phyloP scores from a whole-genome alignment of 1,140 invertebrate species.

The Trachymyrmex septentrionalis region DNA sequence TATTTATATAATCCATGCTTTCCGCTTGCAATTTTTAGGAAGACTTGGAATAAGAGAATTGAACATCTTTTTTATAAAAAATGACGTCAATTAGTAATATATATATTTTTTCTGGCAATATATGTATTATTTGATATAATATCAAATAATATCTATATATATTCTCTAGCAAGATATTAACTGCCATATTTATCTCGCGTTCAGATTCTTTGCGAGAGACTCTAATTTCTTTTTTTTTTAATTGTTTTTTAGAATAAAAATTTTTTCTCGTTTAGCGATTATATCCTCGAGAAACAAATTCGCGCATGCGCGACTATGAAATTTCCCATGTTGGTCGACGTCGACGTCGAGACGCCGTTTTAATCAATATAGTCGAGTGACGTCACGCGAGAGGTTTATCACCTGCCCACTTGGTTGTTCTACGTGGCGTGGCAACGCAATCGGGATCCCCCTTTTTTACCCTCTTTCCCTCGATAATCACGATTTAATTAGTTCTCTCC shows the following conservation, averaged over 20 bases:
- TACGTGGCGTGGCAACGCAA: slow-evolving; percentile 7
- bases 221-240: not conserved
- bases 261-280: not conserved
- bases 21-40: not conserved
- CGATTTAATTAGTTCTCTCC: not conserved
- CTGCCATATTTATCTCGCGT: not conserved
- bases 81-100: not conserved
- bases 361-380: slow-evolving; percentile 59
- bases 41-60: not conserved
- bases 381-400: slow-evolving; percentile 42
- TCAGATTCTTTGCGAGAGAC: not conserved
- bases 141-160: not conserved
- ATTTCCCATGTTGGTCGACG: slow-evolving; percentile 31
- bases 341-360: slow-evolving; percentile 1
- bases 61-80: not conserved
- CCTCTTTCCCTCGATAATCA: not conserved
- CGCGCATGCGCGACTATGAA: slow-evolving; percentile 40
- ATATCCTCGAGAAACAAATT: slow-evolving; percentile 25
- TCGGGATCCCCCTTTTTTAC: not conserved
- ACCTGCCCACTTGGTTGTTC: slow-evolving; percentile 42
- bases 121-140: not conserved
- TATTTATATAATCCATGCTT: not conserved
- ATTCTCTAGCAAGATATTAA: not conserved
- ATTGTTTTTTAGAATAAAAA: not conserved
- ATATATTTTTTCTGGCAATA: not conserved